A percentile compares a stretch with the other conserved stretches of the same genome.
These are phyloP conservation scores for Linnaemya vulpina DNA, from an alignment of 2,888 invertebrate species.

Conservation along the genomic window DNA sequence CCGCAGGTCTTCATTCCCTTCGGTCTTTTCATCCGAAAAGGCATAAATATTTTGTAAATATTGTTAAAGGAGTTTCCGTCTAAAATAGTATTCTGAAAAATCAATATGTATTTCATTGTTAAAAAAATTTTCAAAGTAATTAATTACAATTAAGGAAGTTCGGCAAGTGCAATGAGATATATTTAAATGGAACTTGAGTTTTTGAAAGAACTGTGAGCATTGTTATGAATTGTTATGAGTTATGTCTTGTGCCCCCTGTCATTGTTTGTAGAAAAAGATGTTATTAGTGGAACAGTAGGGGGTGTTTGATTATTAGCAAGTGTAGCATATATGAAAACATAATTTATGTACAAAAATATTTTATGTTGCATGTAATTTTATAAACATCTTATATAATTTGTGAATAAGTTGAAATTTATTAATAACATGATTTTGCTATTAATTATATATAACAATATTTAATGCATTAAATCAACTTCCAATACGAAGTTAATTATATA, in stretches of 20 bases:
- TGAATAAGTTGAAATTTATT: neutral
- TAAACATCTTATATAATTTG: neutral
- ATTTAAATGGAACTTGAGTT: neutral
- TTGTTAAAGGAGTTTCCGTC: slow-evolving; percentile 46
- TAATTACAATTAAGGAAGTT: slow-evolving; percentile 67
- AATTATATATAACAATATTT: too few species aligned
- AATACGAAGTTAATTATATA: too few species aligned
- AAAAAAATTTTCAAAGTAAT: slow-evolving; percentile 53
- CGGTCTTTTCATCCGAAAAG: slow-evolving; percentile 17
- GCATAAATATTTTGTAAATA: slow-evolving; percentile 70
- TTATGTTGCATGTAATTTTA: neutral
- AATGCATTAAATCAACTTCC: too few species aligned
- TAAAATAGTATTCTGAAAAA: slow-evolving; percentile 33
- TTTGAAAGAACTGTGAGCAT: neutral
- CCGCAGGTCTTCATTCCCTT: slow-evolving; percentile 42
- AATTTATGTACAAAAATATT: too few species aligned
- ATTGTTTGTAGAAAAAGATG: slow-evolving; percentile 50
- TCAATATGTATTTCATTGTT: slow-evolving; percentile 54
- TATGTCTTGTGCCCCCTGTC: slow-evolving; percentile 49
- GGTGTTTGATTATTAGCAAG: slow-evolving; percentile 50
- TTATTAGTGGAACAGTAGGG: slow-evolving; percentile 51
- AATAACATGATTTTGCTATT: too few species aligned
- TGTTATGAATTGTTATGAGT: neutral
- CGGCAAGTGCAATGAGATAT: neutral
- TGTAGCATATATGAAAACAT: neutral